phyloP scores from a whole-genome alignment of 2,113 vertebrate species.

The Ictalurus furcatus region DNA sequence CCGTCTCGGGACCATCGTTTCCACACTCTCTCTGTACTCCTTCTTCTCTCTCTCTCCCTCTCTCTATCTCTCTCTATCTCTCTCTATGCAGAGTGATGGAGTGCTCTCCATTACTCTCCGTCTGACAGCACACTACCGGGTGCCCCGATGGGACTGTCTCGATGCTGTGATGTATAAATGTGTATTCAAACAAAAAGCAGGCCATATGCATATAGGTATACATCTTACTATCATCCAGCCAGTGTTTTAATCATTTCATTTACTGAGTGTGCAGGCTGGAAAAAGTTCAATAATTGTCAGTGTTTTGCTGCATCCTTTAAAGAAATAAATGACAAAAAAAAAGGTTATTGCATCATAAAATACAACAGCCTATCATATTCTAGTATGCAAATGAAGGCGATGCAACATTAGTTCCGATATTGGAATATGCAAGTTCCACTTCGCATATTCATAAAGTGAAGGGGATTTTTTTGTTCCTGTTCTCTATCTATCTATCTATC shows the following conservation, averaged over 20 bases:
- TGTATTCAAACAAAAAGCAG: conserved; percentile 51
- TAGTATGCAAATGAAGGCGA: background rate
- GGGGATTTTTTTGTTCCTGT: too few relatives aligned
- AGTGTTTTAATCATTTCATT: background rate
- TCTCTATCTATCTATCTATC: background rate
- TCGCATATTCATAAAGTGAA: background rate
- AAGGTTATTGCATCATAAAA: background rate
- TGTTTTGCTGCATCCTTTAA: background rate
- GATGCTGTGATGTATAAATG: conserved; percentile 58
- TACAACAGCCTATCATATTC: background rate
- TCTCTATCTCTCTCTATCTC: conserved; percentile 9
- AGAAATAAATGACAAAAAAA: background rate
- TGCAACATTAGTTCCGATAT: background rate
- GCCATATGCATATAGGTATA: conserved; percentile 54
- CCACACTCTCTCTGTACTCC: conserved; percentile 40
- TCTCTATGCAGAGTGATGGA: conserved; percentile 53
- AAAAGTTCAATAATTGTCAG: too few relatives aligned
- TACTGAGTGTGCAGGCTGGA: background rate
- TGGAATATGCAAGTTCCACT: background rate
- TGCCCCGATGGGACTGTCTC: conserved; percentile 43
- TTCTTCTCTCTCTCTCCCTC: background rate
- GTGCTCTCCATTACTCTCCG: conserved; percentile 65
- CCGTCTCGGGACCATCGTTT: conserved; percentile 69
- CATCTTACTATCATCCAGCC: conserved; percentile 33
- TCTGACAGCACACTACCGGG: conserved; percentile 50